phyloP scores from a whole-genome alignment of 2,113 vertebrate genomes.

The Aythya baeri region DNA sequence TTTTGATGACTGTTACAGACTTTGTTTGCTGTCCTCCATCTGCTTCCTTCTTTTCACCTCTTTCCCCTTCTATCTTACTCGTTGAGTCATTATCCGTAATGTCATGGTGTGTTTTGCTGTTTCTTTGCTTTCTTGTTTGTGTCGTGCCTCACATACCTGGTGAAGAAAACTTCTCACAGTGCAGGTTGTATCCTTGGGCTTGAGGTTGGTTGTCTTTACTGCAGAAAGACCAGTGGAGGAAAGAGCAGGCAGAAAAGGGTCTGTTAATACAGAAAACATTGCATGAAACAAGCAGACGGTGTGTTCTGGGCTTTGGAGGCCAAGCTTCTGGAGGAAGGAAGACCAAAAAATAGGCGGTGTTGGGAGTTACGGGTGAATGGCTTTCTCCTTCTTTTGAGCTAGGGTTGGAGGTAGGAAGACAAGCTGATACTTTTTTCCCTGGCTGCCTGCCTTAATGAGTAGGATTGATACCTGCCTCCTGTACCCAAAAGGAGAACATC shows the following conservation, averaged over 20 bases:
- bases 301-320: not conserved
- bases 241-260: not conserved
- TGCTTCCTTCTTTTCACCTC: not conserved
- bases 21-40: not conserved
- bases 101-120: not conserved
- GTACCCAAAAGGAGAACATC: fast-evolving
- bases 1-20: not conserved
- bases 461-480: not conserved
- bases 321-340: not conserved
- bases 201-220: not conserved
- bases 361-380: not conserved
- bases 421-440: fast-evolving
- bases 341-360: not conserved
- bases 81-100: not conserved
- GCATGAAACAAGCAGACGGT: fast-evolving
- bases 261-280: fast-evolving
- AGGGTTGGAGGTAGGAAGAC: not conserved
- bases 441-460: fast-evolving
- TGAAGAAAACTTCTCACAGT: not conserved
- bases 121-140: not conserved
- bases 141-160: not conserved
- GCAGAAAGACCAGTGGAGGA: not conserved
- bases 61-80: not conserved
- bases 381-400: not conserved
- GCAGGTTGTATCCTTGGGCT: fast-evolving